Percentiles rank a stretch among this genome's conserved stretches.
phyloP scores from a whole-genome alignment of 92 coral and sea anemone genomes.

The Phenganax stokvisi region DNA sequence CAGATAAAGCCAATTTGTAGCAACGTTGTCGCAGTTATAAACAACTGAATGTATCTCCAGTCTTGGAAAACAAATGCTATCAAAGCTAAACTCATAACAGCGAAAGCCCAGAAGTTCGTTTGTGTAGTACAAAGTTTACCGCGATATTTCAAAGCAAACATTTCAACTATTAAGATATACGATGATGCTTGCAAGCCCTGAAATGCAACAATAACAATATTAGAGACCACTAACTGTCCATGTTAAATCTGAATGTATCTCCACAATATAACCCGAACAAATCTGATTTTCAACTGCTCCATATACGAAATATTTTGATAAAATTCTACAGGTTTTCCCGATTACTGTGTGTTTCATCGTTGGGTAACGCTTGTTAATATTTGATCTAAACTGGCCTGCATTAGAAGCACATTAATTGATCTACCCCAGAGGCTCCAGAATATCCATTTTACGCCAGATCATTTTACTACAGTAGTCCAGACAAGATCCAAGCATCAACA shows the following conservation, averaged over 20 bases:
- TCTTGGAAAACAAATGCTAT: conserved; percentile 28
- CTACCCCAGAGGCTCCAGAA: no score
- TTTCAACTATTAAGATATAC: conserved; percentile 13
- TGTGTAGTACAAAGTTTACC: neutral
- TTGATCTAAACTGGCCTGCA: no score
- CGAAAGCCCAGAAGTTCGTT: conserved; percentile 20
- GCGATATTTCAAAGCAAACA: conserved; percentile 36
- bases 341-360: no score
- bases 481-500: neutral
- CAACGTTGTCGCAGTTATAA: conserved; percentile 23
- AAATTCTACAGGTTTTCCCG: no score
- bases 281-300: no score
- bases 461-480: neutral
- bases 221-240: neutral
- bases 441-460: neutral
- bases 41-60: conserved; percentile 34
- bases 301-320: no score
- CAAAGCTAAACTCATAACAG: conserved; percentile 20
- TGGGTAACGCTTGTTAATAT: no score
- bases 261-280: no score
- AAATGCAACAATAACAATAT: neutral
- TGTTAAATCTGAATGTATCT: no score
- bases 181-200: conserved; percentile 34
- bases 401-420: no score
- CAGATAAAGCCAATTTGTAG: conserved; percentile 29